A percentile compares a stretch with the other conserved stretches of the same genome.
These are phyloP conservation scores for Drosophila lutescens DNA, from an alignment of 2,888 invertebrate species.

Conservation along the genomic window DNA sequence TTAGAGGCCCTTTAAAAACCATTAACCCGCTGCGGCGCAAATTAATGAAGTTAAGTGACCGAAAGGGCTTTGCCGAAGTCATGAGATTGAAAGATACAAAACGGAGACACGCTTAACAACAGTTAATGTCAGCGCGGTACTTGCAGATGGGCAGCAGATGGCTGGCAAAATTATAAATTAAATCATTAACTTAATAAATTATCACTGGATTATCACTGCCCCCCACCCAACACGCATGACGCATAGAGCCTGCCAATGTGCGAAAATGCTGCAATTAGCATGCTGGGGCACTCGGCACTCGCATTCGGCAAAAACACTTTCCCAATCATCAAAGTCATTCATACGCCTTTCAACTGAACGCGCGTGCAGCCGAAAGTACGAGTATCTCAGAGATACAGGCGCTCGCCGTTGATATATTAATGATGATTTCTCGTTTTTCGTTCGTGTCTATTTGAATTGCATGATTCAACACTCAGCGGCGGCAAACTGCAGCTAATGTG, in stretches of 20 bases:
- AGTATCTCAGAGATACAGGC: slow-evolving; percentile 43
- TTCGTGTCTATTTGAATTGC: slow-evolving; percentile 77
- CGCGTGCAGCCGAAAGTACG: slow-evolving; percentile 46
- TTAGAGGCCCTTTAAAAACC: slow-evolving; percentile 72
- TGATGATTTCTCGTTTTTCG: slow-evolving; percentile 76
- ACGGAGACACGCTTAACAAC: slow-evolving; percentile 39
- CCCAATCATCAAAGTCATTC: slow-evolving; percentile 80
- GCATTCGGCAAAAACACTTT: slow-evolving; percentile 71
- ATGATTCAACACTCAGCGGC: slow-evolving; percentile 66
- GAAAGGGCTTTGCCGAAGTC: slow-evolving; percentile 12
- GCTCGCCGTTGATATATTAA: slow-evolving; percentile 75
- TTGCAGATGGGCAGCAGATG: slow-evolving; percentile 39
- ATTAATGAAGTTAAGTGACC: slow-evolving; percentile 63
- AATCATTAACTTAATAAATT: slow-evolving; percentile 72
- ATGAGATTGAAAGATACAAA: slow-evolving; percentile 59
- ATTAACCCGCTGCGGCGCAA: slow-evolving; percentile 58
- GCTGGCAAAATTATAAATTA: slow-evolving; percentile 70
- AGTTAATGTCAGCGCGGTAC: slow-evolving; percentile 26
- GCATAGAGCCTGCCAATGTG: slow-evolving; percentile 68
- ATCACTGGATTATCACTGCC: slow-evolving; percentile 35
- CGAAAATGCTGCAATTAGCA: slow-evolving; percentile 76
- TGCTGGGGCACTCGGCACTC: slow-evolving; percentile 59
- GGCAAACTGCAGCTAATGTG: slow-evolving; percentile 37
- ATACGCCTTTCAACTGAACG: slow-evolving; percentile 71
- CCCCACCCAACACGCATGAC: slow-evolving; percentile 48